Evolutionary conservation across 1,140 invertebrate genomes (phyloP), one percentile per base, ranked within the genome.

Genomic region (Pentalonia nigronervosa): DNA sequence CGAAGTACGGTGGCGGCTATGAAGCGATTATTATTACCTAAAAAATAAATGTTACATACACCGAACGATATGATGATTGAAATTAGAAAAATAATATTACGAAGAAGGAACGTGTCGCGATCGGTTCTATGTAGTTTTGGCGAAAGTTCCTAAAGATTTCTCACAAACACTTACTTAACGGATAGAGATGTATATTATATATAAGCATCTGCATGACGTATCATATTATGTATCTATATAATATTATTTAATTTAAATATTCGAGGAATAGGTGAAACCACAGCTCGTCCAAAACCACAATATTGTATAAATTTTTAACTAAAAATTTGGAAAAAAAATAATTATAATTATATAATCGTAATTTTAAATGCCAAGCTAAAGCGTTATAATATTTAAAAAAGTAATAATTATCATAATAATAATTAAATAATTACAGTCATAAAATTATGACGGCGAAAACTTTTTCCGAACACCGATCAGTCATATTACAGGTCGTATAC

Each of bases 81-180:
- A 89, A 89, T 89, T 89, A 34, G 34, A 89, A 89, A 87, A 50
- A 89, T 89, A 89, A 89, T 36, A 76, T 3, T 30, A 6, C 11
- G 48, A 88, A 88, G 20, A 50, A 34, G 21, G 20, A 23, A 6
- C 2, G 36, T 25, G 8, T 83, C 8, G 20, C 2, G 7, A 21
- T 41, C 21, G 7, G n/a, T 36, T 20, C 34, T 41, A 83, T 84
- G 36, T 41, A 23, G 36, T 84, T 84, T 41, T 36, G 36, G 8
- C 36, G 81, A 41, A 41, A 84, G 81, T 84, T 36, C 8, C 1
- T 0, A 9, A 84, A 23, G 41, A 36, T 84, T 41, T 48, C 34
- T 84, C 36, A 8, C 41, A 25, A 36, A 41, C 21, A 8, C 81
- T 3, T 1, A 84, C 81, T 34, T 25, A 11, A 60, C 4, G 60